Evolutionary conservation across 2,113 vertebrate genomes (phyloP), one percentile per base, ranked within the genome.

Genomic region (Seriola dumerili): DNA sequence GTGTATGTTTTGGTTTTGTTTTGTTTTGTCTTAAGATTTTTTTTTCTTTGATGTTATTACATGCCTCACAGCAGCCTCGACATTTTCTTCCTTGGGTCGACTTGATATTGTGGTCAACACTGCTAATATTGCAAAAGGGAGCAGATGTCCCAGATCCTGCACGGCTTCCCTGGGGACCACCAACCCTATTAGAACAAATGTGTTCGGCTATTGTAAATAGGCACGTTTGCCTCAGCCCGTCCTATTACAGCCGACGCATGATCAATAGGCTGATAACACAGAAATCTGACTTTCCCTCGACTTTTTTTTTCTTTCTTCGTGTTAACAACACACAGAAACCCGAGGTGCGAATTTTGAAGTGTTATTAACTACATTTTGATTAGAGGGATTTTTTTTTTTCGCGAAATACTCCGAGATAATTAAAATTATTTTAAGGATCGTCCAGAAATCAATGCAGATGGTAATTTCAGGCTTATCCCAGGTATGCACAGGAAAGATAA

Each of bases 181-280:
- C 96, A 97, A 94, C 97, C 97, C 98, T 97, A 99, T 99, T 99
- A 99, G 97, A 98, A 99, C 97, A 99, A 99, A 99, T 99, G 98
- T 97, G 97, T 97, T 96, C 96, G 97, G n/a, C 97, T 98, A 97
- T 99, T 98, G 97, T 98, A 97, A 98, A 98, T 97, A 99, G 97
- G 96, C 97, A 97, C 97, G 96, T 98, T 98, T 96, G 97, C 97
- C 96, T 96, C 97, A 96, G 92, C 97, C 97, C 97, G 97, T 97
- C 97, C 98, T 97, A 99, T 99, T 99, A 99, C 97, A 96, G 96
- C 95, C 96, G 98, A 98, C 97, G 97, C 97, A 96, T 99, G 98
- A 99, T 99, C 98, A 99, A 99, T 99, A 99, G 98, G 97, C 96
- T 98, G 98, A 99, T 99, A 99, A 99, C 97, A 96, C 97, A 94